Percentiles rank a stretch among this genome's conserved stretches.
phyloP scores from a whole-genome alignment of 2,113 vertebrate genomes.

The Heliornis fulica region DNA sequence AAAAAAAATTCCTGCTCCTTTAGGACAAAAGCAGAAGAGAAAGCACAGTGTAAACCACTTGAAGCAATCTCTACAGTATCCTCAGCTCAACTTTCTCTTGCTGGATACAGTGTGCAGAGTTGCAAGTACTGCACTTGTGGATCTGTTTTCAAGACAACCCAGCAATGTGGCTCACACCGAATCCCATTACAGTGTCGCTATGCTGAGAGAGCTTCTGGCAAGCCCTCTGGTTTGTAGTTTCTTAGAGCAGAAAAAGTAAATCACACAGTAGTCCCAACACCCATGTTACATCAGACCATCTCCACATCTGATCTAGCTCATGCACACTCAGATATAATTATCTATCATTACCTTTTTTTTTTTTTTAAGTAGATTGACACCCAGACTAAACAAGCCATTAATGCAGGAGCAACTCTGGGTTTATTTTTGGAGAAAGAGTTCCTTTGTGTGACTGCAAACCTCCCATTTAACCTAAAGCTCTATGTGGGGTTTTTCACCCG shows the following conservation, averaged over 20 bases:
- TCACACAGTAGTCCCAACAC: background rate
- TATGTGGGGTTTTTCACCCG: background rate
- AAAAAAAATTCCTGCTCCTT: no score
- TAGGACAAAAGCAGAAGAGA: background rate
- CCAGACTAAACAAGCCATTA: conserved; percentile 51
- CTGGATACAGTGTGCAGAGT: background rate
- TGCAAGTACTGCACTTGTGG: background rate
- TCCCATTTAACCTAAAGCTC: background rate
- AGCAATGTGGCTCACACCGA: background rate
- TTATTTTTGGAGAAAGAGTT: conserved; percentile 29
- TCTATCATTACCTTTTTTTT: background rate
- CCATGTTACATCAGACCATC: background rate
- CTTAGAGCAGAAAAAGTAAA: background rate
- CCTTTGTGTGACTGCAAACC: background rate
- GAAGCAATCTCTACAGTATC: background rate
- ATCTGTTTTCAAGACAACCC: background rate
- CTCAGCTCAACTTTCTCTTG: background rate
- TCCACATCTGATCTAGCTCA: conserved; percentile 18
- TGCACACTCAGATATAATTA: conserved; percentile 3
- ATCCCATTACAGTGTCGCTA: background rate
- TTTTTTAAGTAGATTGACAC: background rate
- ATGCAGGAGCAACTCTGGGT: background rate
- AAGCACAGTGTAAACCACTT: background rate
- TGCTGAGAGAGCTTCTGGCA: background rate
- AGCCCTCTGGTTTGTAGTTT: background rate